phyloP scores from a whole-genome alignment of 2,113 vertebrate species.

The Corythoichthys haematopterus region DNA sequence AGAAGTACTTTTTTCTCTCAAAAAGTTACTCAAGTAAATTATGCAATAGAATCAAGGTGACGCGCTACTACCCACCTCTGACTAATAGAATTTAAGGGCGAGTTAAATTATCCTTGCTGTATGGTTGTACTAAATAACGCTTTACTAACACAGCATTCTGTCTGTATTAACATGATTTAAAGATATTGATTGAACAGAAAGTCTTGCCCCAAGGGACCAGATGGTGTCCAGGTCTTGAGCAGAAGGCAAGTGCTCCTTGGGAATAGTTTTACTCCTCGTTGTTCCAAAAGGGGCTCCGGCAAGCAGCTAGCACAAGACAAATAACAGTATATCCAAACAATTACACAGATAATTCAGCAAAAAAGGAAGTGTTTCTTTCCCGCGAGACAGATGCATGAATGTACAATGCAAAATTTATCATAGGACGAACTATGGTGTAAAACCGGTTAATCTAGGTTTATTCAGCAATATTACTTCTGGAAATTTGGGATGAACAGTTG shows the following conservation, averaged over 20 bases:
- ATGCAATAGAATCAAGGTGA: too few species aligned
- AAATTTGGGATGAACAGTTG: too few species aligned
- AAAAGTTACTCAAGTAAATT: too few species aligned
- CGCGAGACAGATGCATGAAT: neutral
- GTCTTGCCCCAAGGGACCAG: conserved; percentile 94
- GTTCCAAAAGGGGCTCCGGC: conserved; percentile 89
- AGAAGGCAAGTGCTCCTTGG: conserved; percentile 76
- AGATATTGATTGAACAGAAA: conserved; percentile 27
- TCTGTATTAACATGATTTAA: conserved; percentile 26
- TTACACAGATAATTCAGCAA: neutral
- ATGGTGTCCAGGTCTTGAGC: conserved; percentile 97
- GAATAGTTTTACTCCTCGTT: conserved; percentile 88
- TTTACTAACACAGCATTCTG: conserved; percentile 19
- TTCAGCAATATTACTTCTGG: too few species aligned
- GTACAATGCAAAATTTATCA: neutral
- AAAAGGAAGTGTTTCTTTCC: neutral
- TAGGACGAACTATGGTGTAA: neutral
- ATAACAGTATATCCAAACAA: conserved; percentile 5
- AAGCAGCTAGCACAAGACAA: conserved; percentile 75
- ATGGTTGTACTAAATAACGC: conserved; percentile 25
- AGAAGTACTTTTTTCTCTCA: too few species aligned
- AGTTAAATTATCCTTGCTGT: conserved; percentile 2
- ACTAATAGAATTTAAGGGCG: neutral
- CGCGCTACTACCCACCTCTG: too few species aligned
- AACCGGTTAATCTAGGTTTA: neutral